phyloP scores from a whole-genome alignment of 2,888 invertebrate species.

The Patella depressa region DNA sequence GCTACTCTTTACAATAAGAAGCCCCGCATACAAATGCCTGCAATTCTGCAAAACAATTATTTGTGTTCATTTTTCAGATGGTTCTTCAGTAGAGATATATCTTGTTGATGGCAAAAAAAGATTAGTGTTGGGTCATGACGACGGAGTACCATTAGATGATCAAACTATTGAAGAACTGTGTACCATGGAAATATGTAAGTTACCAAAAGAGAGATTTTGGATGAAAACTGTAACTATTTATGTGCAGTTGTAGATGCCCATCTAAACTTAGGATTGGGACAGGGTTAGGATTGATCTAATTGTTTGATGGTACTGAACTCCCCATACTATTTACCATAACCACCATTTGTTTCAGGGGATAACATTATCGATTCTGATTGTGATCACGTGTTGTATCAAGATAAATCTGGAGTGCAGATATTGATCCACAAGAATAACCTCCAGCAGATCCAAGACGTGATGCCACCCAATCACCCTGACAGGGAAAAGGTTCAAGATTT shows the following conservation, averaged over 20 bases:
- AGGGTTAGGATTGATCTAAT: no score
- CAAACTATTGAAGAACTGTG: neutral
- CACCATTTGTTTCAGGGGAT: neutral
- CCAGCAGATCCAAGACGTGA: neutral
- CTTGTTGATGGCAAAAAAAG: neutral
- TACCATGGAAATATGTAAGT: conserved; percentile 7
- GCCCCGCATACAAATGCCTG: no score
- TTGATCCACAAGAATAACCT: neutral
- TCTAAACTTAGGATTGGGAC: no score
- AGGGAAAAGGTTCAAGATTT: neutral
- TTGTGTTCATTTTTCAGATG: neutral
- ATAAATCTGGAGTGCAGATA: neutral
- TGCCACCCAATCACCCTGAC: neutral
- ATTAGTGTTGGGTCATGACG: neutral
- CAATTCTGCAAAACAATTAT: no score
- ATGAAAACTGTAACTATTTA: no score
- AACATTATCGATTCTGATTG: neutral
- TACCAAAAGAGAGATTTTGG: no score
- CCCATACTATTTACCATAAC: no score
- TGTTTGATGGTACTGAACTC: no score
- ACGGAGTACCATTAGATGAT: neutral
- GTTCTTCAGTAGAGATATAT: neutral
- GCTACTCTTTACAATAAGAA: no score
- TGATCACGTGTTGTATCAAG: neutral
- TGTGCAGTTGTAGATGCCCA: no score